Evolutionary conservation across 2,888 invertebrate species (phyloP).

Genomic region (Chydorus sphaericus): DNA sequence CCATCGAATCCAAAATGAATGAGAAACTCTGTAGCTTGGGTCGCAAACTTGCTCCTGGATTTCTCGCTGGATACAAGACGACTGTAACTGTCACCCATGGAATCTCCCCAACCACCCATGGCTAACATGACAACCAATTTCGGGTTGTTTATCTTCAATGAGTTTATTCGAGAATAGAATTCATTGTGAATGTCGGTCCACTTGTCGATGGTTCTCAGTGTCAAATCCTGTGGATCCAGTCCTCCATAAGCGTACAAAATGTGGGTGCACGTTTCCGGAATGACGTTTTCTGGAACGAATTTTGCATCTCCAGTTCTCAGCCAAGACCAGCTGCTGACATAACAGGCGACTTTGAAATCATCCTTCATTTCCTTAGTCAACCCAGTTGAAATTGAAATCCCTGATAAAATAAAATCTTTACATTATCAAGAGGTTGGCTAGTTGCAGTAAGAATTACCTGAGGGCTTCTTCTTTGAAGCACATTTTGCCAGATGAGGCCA

Average conservation of each 20-base stretch:
- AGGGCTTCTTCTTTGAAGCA: slow-evolving; percentile 4
- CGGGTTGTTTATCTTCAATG: slow-evolving; percentile 48
- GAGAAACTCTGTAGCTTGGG: slow-evolving; percentile 52
- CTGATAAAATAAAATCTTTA: not conserved
- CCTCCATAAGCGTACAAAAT: slow-evolving; percentile 80
- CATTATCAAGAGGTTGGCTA: not conserved
- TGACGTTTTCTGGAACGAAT: slow-evolving; percentile 72
- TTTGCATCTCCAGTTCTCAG: slow-evolving; percentile 67
- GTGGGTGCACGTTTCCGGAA: slow-evolving; percentile 69
- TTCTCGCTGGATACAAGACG: slow-evolving; percentile 51
- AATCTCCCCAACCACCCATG: slow-evolving; percentile 92
- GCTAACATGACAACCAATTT: slow-evolving; percentile 59
- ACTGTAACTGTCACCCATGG: slow-evolving; percentile 73
- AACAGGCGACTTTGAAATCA: slow-evolving; percentile 53
- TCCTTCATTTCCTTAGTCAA: slow-evolving; percentile 14
- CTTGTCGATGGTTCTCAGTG: slow-evolving; percentile 67
- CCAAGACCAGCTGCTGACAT: slow-evolving; percentile 78
- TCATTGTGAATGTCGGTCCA: slow-evolving; percentile 78
- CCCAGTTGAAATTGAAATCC: no score
- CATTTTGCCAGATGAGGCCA: slow-evolving; percentile 25
- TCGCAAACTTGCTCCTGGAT: slow-evolving; percentile 51
- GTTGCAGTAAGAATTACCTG: not conserved
- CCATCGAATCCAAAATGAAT: slow-evolving; percentile 65
- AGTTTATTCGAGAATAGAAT: slow-evolving; percentile 61
- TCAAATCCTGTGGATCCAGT: slow-evolving; percentile 59